Evolutionary conservation across 2,113 vertebrate genomes (phyloP).

Genomic region (Solenodon paradoxus): DNA sequence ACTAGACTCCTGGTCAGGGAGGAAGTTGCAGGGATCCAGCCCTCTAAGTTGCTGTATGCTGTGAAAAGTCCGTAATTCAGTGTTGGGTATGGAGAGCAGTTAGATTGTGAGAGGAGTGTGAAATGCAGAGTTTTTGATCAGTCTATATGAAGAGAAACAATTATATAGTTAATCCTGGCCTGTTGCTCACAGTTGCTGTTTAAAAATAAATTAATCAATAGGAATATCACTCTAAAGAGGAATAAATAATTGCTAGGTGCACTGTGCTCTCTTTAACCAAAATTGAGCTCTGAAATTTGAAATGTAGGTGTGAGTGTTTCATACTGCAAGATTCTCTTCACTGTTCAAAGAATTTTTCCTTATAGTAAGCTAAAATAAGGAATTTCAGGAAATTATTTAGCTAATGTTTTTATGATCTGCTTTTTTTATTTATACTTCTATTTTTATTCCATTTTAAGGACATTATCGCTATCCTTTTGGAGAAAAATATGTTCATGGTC

Average conservation of each 20-base stretch:
- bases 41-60: accelerated
- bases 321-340: background rate
- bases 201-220: background rate
- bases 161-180: background rate
- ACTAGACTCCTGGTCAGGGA: background rate
- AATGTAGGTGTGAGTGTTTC: background rate
- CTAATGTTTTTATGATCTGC: background rate
- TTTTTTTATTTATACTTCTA: background rate
- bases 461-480: background rate
- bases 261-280: background rate
- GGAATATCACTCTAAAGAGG: background rate
- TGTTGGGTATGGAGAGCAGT: accelerated
- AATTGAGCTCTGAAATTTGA: conserved; percentile 18
- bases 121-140: background rate
- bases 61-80: accelerated
- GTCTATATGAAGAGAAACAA: background rate
- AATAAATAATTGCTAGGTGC: background rate
- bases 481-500: background rate
- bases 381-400: conserved; percentile 2
- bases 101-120: background rate
- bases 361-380: background rate
- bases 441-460: background rate
- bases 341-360: background rate
- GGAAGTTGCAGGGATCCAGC: background rate
- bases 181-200: background rate